Evolutionary conservation across 2,797 vertebrate species (phyloP).

Genomic region (Mallotus villosus): DNA sequence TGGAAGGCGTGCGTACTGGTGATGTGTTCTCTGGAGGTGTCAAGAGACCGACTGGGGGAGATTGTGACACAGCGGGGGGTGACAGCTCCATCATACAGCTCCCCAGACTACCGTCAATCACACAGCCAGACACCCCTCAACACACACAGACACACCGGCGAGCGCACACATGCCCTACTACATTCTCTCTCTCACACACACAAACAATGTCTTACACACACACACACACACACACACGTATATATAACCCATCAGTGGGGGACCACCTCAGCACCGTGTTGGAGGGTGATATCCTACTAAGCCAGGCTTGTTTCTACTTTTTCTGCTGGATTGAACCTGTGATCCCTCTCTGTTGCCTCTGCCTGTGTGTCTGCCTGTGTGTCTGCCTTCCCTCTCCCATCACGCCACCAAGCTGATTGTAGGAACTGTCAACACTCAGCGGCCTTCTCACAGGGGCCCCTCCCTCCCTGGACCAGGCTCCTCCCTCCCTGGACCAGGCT

Average conservation of each 20-base stretch:
- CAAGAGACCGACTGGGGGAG: slow-evolving; percentile 59
- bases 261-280: slow-evolving; percentile 35
- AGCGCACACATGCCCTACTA: slow-evolving; percentile 22
- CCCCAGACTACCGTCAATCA: background rate
- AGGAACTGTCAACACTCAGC: background rate
- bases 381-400: slow-evolving; percentile 9
- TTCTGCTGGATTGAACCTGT: slow-evolving; percentile 46
- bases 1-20: slow-evolving; percentile 49
- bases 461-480: background rate
- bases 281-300: slow-evolving; percentile 45
- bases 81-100: slow-evolving; percentile 70
- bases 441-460: background rate
- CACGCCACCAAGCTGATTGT: background rate
- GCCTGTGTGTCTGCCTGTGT: background rate
- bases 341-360: slow-evolving; percentile 14
- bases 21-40: slow-evolving; percentile 57
- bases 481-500: slow-evolving; percentile 3
- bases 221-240: slow-evolving; percentile 3
- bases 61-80: slow-evolving; percentile 66
- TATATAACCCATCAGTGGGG: slow-evolving; percentile 17
- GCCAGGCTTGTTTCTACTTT: slow-evolving; percentile 44
- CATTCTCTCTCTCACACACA: slow-evolving; percentile 29
- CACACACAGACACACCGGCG: slow-evolving; percentile 31
- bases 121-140: slow-evolving; percentile 29
- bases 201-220: slow-evolving; percentile 30